phyloP scores from a whole-genome alignment of 2,113 vertebrate species.

The Laterallus jamaicensis region DNA sequence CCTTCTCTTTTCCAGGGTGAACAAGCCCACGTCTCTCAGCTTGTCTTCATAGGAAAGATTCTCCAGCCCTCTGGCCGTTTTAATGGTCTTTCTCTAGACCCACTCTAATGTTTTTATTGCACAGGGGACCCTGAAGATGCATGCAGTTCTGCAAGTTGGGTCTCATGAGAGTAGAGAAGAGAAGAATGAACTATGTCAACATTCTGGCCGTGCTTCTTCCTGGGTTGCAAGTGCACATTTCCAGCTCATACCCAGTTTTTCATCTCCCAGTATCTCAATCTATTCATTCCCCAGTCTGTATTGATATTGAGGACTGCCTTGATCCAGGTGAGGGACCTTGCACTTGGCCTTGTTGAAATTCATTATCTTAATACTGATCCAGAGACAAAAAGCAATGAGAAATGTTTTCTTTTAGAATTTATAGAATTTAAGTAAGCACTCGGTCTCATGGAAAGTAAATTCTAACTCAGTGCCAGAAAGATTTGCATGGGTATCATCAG shows the following conservation, averaged over 20 bases:
- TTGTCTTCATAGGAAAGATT: not conserved
- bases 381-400: too few species aligned
- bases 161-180: not conserved
- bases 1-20: too few species aligned
- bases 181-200: not conserved
- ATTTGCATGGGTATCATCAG: too few species aligned
- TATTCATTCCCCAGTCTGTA: not conserved
- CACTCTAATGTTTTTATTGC: not conserved
- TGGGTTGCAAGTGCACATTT: not conserved
- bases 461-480: too few species aligned
- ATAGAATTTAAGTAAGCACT: too few species aligned
- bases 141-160: not conserved
- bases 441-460: too few species aligned
- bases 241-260: not conserved
- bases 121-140: fast-evolving
- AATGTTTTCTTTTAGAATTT: too few species aligned
- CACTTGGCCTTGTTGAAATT: too few species aligned
- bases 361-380: too few species aligned
- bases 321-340: too few species aligned
- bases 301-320: not conserved
- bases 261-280: not conserved
- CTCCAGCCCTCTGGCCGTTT: not conserved
- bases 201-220: not conserved
- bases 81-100: not conserved
- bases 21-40: too few species aligned